Percentiles rank a stretch among this genome's conserved stretches.
Conservation (phyloP, 2,888 invertebrate species). For the Ommatoiulus sabulosus region DNA sequence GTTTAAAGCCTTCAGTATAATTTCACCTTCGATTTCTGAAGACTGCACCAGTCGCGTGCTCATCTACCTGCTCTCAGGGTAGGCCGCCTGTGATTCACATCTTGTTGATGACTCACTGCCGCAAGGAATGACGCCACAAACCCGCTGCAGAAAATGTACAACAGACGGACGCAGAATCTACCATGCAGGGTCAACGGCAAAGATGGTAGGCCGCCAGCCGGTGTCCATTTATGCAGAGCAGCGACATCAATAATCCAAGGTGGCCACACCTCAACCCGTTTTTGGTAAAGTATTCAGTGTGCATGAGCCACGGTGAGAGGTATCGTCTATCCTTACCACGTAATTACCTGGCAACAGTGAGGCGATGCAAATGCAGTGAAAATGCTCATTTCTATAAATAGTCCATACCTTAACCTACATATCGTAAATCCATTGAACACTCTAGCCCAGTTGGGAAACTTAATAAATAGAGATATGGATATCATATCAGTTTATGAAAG, state of each 20-base stretch:
- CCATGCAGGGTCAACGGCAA: neutral
- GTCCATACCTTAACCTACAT: neutral
- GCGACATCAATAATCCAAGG: conserved; percentile 38
- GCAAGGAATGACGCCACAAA: neutral
- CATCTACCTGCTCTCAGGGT: neutral
- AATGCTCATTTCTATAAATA: neutral
- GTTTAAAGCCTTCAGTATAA: neutral
- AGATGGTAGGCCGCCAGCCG: neutral
- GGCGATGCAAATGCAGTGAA: neutral
- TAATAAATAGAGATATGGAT: neutral
- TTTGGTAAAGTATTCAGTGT: neutral
- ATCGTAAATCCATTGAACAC: conserved; percentile 13
- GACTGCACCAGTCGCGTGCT: neutral
- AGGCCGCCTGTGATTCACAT: neutral
- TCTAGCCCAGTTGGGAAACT: neutral
- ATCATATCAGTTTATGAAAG: neutral
- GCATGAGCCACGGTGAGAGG: neutral
- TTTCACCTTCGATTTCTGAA: conserved; percentile 4
- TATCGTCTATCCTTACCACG: neutral
- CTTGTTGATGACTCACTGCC: neutral
- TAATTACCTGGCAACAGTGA: neutral
- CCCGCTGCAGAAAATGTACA: neutral
- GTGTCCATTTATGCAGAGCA: neutral
- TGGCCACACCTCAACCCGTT: conserved; percentile 32
- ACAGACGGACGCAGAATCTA: neutral